These are phyloP conservation scores for Chionomys nivalis DNA, from an alignment of 2,113 vertebrate genomes.

Conservation along the genomic window DNA sequence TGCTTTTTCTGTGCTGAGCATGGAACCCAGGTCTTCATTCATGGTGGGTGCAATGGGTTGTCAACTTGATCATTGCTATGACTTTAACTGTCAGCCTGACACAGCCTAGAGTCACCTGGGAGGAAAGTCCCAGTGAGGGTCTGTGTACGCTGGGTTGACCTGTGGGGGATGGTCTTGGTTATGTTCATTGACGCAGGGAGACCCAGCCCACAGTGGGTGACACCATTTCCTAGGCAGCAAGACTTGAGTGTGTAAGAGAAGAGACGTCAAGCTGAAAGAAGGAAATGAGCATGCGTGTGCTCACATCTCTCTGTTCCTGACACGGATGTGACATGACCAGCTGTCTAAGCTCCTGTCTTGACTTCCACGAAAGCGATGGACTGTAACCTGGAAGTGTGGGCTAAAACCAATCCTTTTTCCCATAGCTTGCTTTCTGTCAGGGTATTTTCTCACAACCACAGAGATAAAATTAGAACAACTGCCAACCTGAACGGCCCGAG, in stretches of 20 bases:
- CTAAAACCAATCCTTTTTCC: neutral
- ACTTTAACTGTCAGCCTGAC: neutral
- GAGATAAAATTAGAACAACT: neutral
- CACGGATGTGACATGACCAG: neutral
- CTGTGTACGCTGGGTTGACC: neutral
- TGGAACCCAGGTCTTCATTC: neutral
- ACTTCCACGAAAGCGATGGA: neutral
- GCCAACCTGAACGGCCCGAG: neutral
- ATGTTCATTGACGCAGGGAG: neutral
- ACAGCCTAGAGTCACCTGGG: neutral
- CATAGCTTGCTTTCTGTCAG: neutral
- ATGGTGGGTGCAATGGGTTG: neutral
- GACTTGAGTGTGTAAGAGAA: neutral
- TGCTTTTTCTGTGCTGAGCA: neutral
- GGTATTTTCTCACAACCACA: neutral
- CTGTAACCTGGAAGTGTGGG: neutral
- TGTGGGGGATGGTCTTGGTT: neutral
- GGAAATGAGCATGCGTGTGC: too few relatives aligned
- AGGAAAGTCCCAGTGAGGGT: neutral
- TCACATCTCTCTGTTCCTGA: neutral
- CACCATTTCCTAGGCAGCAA: neutral
- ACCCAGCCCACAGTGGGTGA: neutral
- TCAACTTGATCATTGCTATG: neutral
- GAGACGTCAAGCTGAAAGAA: neutral
- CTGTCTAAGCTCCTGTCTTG: neutral